Percentiles rank a stretch among this genome's conserved stretches.
Conservation (phyloP, 1,140 invertebrate genomes). For the Leucophenga varia region DNA sequence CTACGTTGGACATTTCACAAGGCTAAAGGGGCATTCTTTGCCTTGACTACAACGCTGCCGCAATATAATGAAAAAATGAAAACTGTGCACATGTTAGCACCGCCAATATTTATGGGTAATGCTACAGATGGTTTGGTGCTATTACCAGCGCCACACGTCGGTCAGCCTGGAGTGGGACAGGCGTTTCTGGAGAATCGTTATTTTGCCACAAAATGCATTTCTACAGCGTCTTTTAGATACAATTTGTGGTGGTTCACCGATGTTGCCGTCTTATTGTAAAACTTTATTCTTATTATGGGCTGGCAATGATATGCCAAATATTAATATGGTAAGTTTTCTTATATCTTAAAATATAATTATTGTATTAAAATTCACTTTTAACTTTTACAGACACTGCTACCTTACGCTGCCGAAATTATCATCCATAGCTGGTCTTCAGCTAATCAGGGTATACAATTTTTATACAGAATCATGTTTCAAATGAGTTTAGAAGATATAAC, state of each 20-base stretch:
- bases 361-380: not conserved
- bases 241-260: conserved; percentile 31
- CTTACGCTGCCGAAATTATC: conserved; percentile 34
- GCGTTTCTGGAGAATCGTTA: conserved; percentile 30
- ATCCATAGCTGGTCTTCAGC: conserved; percentile 59
- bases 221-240: conserved; percentile 35
- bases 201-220: conserved; percentile 35
- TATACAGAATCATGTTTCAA: conserved; percentile 53
- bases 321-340: conserved; percentile 27
- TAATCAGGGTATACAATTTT: conserved; percentile 58
- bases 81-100: conserved; percentile 61
- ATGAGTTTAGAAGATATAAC: conserved; percentile 56
- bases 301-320: conserved; percentile 25
- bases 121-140: conserved; percentile 58
- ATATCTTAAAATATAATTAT: not conserved
- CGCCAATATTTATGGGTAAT: conserved; percentile 61
- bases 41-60: conserved; percentile 58
- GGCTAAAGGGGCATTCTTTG: conserved; percentile 61
- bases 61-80: conserved; percentile 64
- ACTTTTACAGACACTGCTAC: conserved; percentile 28
- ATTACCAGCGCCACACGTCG: conserved; percentile 12
- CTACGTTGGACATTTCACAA: conserved; percentile 68
- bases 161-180: conserved; percentile 22
- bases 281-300: conserved; percentile 37
- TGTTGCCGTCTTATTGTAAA: conserved; percentile 31